Conservation (phyloP, 2,888 invertebrate genomes). For the Hypomecis punctinalis region DNA sequence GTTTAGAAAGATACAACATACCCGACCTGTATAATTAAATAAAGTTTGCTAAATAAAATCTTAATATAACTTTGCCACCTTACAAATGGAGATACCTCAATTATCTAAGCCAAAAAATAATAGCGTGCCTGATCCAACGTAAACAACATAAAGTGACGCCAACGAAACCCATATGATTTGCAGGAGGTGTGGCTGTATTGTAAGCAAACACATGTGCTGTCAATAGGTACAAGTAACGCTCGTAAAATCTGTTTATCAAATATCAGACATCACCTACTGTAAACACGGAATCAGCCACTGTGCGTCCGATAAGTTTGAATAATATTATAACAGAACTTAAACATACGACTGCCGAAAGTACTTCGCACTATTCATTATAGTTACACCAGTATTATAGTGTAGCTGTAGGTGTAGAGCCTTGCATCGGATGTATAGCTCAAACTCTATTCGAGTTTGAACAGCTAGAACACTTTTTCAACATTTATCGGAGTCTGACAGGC, state of each 20-base stretch:
- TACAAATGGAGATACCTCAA: neutral
- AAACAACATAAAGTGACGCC: constrained; percentile 25
- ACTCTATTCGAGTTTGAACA: no score
- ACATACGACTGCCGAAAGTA: constrained; percentile 2
- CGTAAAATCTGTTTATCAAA: constrained; percentile 44
- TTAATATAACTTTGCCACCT: neutral
- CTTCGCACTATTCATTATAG: no score
- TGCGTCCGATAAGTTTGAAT: constrained; percentile 11
- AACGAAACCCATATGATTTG: constrained; percentile 17
- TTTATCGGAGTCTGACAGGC: no score
- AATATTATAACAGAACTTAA: constrained; percentile 17
- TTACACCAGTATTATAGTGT: no score
- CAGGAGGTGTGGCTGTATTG: constrained; percentile 31
- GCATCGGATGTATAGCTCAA: neutral
- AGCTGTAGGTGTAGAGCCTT: neutral
- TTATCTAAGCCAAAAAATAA: constrained; percentile 1
- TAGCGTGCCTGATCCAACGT: neutral
- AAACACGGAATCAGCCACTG: constrained; percentile 35
- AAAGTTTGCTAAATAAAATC: no score
- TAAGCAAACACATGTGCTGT: constrained; percentile 42
- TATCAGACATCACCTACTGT: constrained; percentile 35
- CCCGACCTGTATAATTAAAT: no score
- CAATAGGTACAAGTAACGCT: constrained; percentile 29
- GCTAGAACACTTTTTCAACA: no score
- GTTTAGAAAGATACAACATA: no score